phyloP scores from a whole-genome alignment of 2,113 vertebrate species.

The Passerina amoena region DNA sequence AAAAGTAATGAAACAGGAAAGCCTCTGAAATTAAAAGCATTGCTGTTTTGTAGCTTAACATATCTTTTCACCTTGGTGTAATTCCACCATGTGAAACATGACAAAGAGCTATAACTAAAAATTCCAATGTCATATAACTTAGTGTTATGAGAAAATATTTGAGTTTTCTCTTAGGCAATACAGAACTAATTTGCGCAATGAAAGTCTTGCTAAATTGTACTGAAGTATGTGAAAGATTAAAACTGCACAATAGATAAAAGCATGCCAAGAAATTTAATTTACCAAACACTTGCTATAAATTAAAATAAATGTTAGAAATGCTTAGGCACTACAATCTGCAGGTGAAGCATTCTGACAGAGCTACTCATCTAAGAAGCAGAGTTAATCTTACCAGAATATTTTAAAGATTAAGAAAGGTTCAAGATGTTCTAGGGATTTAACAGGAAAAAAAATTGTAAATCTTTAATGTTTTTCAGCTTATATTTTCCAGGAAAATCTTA shows the following conservation, averaged over 20 bases:
- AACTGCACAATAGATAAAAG: slow-evolving; percentile 48
- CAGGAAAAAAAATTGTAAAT: neutral
- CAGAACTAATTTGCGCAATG: slow-evolving; percentile 27
- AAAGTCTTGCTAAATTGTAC: slow-evolving; percentile 23
- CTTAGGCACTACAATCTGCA: slow-evolving; percentile 28
- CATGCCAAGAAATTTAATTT: slow-evolving; percentile 65
- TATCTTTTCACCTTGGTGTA: slow-evolving; percentile 11
- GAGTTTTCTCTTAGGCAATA: slow-evolving; percentile 28
- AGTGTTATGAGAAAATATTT: slow-evolving; percentile 24
- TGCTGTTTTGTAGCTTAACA: neutral
- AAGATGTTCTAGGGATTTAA: neutral
- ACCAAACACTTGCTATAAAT: slow-evolving; percentile 35
- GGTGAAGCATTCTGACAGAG: slow-evolving; percentile 32
- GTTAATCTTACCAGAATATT: neutral
- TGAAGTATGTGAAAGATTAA: slow-evolving; percentile 47
- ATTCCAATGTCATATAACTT: slow-evolving; percentile 1
- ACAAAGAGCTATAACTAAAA: slow-evolving; percentile 9
- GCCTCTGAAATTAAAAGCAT: slow-evolving; percentile 19
- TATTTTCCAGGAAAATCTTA: neutral
- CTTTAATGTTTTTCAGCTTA: neutral
- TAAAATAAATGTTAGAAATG: slow-evolving; percentile 59
- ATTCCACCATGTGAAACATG: neutral
- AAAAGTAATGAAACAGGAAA: slow-evolving; percentile 34
- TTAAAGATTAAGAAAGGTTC: neutral
- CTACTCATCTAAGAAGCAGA: slow-evolving; percentile 8